Conservation (phyloP, 2,888 invertebrate species). For the Oscheius sp. region DNA sequence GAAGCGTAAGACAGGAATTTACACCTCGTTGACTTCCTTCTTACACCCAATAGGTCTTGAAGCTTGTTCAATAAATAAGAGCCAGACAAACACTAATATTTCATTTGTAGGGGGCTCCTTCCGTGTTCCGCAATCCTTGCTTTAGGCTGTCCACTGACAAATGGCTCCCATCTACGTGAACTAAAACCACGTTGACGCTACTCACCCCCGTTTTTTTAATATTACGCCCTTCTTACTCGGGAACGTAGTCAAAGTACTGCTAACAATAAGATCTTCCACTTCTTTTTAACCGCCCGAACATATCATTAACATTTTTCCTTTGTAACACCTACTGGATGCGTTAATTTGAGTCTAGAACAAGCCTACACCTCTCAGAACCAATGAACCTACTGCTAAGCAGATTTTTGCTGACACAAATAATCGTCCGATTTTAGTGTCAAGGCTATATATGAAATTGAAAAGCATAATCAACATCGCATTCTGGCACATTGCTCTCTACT, state of each 20-base stretch:
- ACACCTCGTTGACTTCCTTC: constrained; percentile 32
- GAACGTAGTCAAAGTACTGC: no score
- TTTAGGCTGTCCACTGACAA: constrained; percentile 19
- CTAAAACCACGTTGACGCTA: constrained; percentile 11
- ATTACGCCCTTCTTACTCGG: no score
- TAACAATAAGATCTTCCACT: no score
- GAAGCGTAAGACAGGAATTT: constrained; percentile 25
- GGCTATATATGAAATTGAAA: constrained; percentile 52
- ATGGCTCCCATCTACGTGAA: constrained; percentile 21
- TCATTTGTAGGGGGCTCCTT: background rate
- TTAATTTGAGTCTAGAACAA: no score
- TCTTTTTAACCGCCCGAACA: no score
- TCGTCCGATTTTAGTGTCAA: constrained; percentile 12
- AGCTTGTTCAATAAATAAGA: no score
- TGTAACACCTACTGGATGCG: no score
- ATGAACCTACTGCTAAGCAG: no score
- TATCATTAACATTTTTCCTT: no score
- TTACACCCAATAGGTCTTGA: background rate
- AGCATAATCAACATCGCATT: constrained; percentile 63
- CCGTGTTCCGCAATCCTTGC: constrained; percentile 12
- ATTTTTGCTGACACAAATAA: no score
- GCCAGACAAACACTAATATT: background rate
- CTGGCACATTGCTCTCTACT: constrained; percentile 66
- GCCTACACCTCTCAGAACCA: no score
- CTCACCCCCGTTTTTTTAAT: no score